Conservation (phyloP, 2,797 vertebrate genomes). For the Myiotriccus ornatus region DNA sequence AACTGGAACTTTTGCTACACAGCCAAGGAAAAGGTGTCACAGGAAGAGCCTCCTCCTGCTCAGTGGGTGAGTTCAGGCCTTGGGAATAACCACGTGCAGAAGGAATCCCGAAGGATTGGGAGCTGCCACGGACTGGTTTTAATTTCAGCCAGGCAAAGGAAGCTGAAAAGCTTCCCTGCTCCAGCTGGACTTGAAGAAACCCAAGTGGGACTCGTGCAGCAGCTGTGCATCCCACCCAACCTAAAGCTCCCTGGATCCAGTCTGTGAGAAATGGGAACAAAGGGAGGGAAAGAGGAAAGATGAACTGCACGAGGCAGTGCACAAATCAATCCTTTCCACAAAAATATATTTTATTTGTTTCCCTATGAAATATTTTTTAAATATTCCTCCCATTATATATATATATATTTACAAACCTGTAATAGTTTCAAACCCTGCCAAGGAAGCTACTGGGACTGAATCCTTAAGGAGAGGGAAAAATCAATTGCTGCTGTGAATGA, state of each 20-base stretch:
- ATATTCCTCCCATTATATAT: background rate
- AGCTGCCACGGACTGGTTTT: background rate
- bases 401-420: background rate
- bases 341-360: background rate
- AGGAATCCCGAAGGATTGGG: background rate
- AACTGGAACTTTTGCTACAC: background rate
- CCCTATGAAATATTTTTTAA: background rate
- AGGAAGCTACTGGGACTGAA: background rate
- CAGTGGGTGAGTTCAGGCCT: background rate
- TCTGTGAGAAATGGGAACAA: background rate
- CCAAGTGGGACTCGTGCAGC: background rate
- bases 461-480: conserved; percentile 7
- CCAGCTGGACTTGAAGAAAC: background rate
- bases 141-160: background rate
- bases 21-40: background rate
- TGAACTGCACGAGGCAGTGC: background rate
- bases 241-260: background rate
- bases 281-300: background rate
- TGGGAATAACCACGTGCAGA: background rate
- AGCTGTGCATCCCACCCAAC: background rate
- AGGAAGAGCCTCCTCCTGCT: background rate
- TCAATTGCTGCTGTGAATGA: conserved; percentile 8
- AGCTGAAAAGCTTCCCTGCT: background rate
- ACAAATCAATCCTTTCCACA: background rate
- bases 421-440: background rate